These are phyloP conservation scores for Camelus dromedarius DNA, from an alignment of 2,113 vertebrate species.

Conservation along the genomic window DNA sequence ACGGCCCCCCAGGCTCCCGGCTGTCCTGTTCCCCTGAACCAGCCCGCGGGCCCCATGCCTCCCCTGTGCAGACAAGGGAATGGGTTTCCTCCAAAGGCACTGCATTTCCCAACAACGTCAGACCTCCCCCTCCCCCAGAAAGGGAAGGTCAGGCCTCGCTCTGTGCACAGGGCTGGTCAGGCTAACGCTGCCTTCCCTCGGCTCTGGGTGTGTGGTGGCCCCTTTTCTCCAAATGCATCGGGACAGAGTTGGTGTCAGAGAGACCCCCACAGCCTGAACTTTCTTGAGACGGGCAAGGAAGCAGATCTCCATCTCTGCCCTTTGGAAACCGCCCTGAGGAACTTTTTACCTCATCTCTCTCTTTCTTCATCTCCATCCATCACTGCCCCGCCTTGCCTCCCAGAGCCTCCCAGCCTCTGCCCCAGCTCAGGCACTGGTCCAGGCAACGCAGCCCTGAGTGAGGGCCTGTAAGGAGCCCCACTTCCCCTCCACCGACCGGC, in stretches of 20 bases:
- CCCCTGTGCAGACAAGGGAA: too few relatives aligned
- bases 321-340: neutral
- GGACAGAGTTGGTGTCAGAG: neutral
- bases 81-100: neutral
- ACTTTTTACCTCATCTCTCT: too few relatives aligned
- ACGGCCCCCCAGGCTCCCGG: neutral
- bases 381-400: neutral
- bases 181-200: neutral
- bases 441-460: neutral
- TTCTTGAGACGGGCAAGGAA: neutral
- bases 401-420: neutral
- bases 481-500: neutral
- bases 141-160: too few relatives aligned
- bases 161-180: accelerated
- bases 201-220: accelerated
- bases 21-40: neutral
- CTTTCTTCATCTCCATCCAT: neutral
- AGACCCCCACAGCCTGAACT: neutral
- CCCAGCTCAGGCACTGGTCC: too few relatives aligned
- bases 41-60: too few relatives aligned
- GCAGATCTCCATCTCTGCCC: neutral
- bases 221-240: neutral
- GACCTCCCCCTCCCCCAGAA: too few relatives aligned
- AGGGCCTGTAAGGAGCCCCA: neutral
- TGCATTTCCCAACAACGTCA: accelerated